Conservation (phyloP, 1,140 invertebrate species). For the Pseudomyrmex dendroicus region DNA sequence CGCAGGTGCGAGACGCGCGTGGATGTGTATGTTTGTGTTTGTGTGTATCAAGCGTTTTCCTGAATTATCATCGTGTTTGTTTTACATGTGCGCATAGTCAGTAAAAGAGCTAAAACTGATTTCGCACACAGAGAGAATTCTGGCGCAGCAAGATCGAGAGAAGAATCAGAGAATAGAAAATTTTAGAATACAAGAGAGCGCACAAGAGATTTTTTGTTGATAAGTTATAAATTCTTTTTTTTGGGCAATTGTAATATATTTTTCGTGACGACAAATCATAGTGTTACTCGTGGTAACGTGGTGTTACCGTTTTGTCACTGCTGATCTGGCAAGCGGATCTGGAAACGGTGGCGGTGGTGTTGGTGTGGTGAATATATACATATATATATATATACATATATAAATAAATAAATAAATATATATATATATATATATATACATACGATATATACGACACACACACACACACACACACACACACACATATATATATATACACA, state of each 20-base stretch:
- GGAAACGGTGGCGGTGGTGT: constrained; percentile 53
- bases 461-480: too few relatives aligned
- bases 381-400: too few relatives aligned
- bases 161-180: neutral
- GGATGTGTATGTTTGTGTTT: constrained; percentile 3
- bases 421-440: too few relatives aligned
- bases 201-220: neutral
- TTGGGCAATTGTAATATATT: constrained; percentile 14
- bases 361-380: constrained; percentile 15
- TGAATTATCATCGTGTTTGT: constrained; percentile 24
- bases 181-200: neutral
- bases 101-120: neutral
- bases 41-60: neutral
- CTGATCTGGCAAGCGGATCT: constrained; percentile 35
- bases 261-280: constrained; percentile 33
- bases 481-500: too few relatives aligned
- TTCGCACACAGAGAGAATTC: neutral
- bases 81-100: neutral
- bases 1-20: constrained; percentile 49
- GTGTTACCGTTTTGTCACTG: constrained; percentile 64
- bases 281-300: constrained; percentile 49
- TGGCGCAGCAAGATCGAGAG: neutral
- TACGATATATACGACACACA: too few relatives aligned
- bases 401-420: too few relatives aligned
- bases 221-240: neutral